These are phyloP conservation scores for Psilopsiagon aymara DNA, from an alignment of 2,113 vertebrate genomes.

Conservation along the genomic window DNA sequence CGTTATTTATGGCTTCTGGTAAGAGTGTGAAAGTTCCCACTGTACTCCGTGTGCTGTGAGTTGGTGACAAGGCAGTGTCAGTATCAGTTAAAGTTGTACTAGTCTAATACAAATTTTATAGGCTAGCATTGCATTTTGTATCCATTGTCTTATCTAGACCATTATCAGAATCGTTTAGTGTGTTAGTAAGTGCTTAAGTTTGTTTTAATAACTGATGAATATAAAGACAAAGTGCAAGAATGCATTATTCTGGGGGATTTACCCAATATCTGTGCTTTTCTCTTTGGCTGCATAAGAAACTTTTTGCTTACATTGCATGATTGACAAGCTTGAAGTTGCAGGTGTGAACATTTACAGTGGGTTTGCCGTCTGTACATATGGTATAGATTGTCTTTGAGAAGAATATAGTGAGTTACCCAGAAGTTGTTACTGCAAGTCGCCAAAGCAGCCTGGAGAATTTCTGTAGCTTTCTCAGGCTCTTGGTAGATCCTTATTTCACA, in stretches of 20 bases:
- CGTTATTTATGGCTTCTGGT: background rate
- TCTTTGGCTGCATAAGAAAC: background rate
- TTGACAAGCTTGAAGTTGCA: background rate
- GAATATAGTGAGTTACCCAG: background rate
- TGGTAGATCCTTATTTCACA: background rate
- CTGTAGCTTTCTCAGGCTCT: background rate
- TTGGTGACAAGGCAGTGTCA: background rate
- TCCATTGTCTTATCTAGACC: background rate
- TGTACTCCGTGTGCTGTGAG: background rate
- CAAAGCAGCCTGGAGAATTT: background rate
- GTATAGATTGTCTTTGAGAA: background rate
- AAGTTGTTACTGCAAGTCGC: background rate
- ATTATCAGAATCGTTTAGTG: accelerated
- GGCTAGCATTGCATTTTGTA: background rate
- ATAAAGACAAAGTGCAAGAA: background rate
- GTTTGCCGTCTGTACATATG: background rate
- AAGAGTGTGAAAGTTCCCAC: background rate
- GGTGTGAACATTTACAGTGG: background rate
- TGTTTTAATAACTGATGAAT: background rate
- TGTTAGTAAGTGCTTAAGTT: background rate
- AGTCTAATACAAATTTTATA: background rate
- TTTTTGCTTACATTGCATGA: background rate
- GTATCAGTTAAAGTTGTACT: background rate
- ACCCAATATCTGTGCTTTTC: background rate
- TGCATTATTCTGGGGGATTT: background rate